Evolutionary conservation across 2,113 vertebrate genomes (phyloP).

Genomic region (Atherinomorus stipes): DNA sequence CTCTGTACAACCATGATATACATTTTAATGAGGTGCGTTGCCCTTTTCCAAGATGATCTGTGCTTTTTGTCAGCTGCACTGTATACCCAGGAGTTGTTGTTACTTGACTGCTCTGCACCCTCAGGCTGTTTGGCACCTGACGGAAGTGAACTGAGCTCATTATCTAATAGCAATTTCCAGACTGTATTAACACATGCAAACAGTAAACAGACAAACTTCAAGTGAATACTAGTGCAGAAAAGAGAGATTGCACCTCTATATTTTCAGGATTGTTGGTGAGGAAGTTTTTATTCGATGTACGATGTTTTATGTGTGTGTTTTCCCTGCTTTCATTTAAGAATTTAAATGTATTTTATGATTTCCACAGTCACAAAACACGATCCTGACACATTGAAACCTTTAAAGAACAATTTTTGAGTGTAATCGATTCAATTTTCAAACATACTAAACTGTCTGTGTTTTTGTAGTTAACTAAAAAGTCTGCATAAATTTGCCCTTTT

Average conservation of each 20-base stretch:
- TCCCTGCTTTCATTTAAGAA: slow-evolving; percentile 1
- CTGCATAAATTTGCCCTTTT: too few relatives aligned
- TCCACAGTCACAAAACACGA: slow-evolving; percentile 18
- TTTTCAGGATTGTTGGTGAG: slow-evolving; percentile 15
- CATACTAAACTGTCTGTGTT: too few relatives aligned
- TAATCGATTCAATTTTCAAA: slow-evolving; percentile 17
- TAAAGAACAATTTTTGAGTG: neutral
- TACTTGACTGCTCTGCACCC: slow-evolving; percentile 74
- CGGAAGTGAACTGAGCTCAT: slow-evolving; percentile 72
- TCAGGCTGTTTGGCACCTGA: slow-evolving; percentile 71
- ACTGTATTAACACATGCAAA: slow-evolving; percentile 55
- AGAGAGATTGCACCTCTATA: neutral
- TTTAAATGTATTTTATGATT: slow-evolving; percentile 39
- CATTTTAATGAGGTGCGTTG: slow-evolving; percentile 69
- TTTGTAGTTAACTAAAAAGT: too few relatives aligned
- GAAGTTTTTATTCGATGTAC: neutral
- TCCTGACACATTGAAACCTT: slow-evolving; percentile 22
- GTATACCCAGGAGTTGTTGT: slow-evolving; percentile 72
- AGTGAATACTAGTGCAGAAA: slow-evolving; percentile 21
- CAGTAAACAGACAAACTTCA: slow-evolving; percentile 49
- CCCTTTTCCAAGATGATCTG: slow-evolving; percentile 56
- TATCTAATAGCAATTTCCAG: slow-evolving; percentile 75
- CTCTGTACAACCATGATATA: slow-evolving; percentile 35
- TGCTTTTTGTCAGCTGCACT: slow-evolving; percentile 65
- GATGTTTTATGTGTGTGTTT: neutral